These are phyloP conservation scores for Hyles euphorbiae DNA, from an alignment of 1,140 invertebrate species.

Conservation along the genomic window DNA sequence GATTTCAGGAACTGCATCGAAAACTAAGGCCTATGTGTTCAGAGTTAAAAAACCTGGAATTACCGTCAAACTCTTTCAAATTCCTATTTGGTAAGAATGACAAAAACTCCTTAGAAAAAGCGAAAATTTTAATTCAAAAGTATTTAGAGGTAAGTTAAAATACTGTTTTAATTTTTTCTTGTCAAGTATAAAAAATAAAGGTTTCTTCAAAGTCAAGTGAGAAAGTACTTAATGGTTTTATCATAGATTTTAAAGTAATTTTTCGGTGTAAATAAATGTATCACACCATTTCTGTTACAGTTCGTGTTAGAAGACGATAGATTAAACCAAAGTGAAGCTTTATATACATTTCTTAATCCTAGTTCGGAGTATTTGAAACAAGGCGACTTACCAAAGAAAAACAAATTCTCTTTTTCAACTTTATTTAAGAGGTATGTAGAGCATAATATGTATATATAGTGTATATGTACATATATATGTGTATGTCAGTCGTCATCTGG, in stretches of 20 bases:
- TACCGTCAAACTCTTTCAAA: constrained; percentile 87
- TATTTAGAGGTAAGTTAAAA: constrained; percentile 84
- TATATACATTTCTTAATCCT: constrained; percentile 92
- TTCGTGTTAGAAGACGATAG: constrained; percentile 90
- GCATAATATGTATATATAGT: too few species aligned
- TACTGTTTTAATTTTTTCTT: constrained; percentile 6
- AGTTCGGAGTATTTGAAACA: constrained; percentile 92
- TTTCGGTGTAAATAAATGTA: neutral
- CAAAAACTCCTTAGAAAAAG: constrained; percentile 86
- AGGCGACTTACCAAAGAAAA: constrained; percentile 86
- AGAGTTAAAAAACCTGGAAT: constrained; percentile 86
- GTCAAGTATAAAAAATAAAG: neutral
- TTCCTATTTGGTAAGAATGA: constrained; percentile 88
- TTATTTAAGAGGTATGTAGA: constrained; percentile 85
- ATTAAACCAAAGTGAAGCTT: constrained; percentile 90
- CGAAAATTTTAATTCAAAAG: constrained; percentile 88
- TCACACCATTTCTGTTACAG: constrained; percentile 68
- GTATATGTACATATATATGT: too few species aligned
- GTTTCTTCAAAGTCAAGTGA: neutral
- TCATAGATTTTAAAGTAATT: constrained; percentile 7
- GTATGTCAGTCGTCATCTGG: too few species aligned
- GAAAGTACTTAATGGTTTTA: constrained; percentile 7
- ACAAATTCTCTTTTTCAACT: constrained; percentile 87
- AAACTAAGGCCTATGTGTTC: constrained; percentile 89
- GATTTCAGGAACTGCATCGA: constrained; percentile 84